Evolutionary conservation across 2,797 vertebrate species (phyloP), one percentile per base, ranked within the genome.

Genomic region (Synaphobranchus kaupii): DNA sequence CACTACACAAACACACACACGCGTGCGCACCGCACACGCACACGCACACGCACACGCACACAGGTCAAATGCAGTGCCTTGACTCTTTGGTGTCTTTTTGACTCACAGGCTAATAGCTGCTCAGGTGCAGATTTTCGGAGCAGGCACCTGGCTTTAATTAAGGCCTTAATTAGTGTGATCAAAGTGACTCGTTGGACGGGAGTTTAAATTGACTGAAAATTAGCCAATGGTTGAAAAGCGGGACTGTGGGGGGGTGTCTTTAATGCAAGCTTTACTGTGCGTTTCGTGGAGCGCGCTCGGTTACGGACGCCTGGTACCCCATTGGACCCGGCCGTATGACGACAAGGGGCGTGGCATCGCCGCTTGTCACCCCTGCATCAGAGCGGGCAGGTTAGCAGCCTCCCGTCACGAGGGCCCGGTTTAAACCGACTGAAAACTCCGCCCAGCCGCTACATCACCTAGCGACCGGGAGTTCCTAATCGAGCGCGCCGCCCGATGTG

Each of bases 1-100:
- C 47, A 68, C 6, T n/a, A 7, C 68, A 4, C 66, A 10, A 44
- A n/a, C 28, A 7, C 47, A 25, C 58, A 0, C 39, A 22, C 84
- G 10, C 44, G 28, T 44, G 20, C 66, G 82, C 31, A 17, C 84
- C 5, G 17, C 58, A 20, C 0, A 25, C 58, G 0, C 58, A 63
- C 22, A 63, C 17, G 6, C 17, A 3, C 22, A 20, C 63, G 7
- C 84, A 71, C 39, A 85, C 4, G 17, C 31, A 20, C 56, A 56
- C 84, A 48, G 89, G 87, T 92, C 90, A 91, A 92, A 91, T 85
- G 90, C 89, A 89, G 95, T 96, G 95, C 94, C 94, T 96, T 96
- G 93, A 90, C 91, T 90, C 91, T 91, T 92, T 90, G 89, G 88
- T 81, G n/a, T 52, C 88, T 5, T 17, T 13, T 90, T 76, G 31